phyloP scores from a whole-genome alignment of 2,888 invertebrate genomes.

The Tetramorium bicarinatum region DNA sequence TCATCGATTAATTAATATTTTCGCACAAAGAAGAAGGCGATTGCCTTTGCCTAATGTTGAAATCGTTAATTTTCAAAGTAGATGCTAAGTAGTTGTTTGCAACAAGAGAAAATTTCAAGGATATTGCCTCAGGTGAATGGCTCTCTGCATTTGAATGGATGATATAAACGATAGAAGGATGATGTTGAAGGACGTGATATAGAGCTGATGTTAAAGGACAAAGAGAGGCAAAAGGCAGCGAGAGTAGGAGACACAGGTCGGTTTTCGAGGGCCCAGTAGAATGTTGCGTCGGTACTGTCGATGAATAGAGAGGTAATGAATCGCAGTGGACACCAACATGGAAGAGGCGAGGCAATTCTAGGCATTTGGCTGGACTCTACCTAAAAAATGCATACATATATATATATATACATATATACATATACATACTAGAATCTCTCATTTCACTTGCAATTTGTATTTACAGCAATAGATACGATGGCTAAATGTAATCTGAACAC shows the following conservation, averaged over 20 bases:
- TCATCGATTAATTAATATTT: slow-evolving; percentile 5
- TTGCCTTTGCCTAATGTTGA: background rate
- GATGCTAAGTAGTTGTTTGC: background rate
- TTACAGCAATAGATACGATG: slow-evolving; percentile 54
- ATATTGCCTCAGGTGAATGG: slow-evolving; percentile 24
- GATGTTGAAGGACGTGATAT: slow-evolving; percentile 66
- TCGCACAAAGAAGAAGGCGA: background rate
- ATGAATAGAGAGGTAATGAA: slow-evolving; percentile 86
- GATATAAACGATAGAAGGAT: slow-evolving; percentile 52
- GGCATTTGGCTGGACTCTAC: slow-evolving; percentile 77
- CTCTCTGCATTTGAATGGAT: slow-evolving; percentile 35
- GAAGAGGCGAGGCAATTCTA: slow-evolving; percentile 85
- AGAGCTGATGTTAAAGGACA: slow-evolving; percentile 54
- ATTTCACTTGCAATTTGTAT: slow-evolving; percentile 45
- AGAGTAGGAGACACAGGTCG: slow-evolving; percentile 55
- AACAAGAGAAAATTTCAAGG: background rate
- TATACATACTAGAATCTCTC: slow-evolving; percentile 13
- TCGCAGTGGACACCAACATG: slow-evolving; percentile 85
- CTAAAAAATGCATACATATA: slow-evolving; percentile 81
- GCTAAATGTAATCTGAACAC: slow-evolving; percentile 22
- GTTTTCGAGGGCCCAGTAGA: slow-evolving; percentile 71
- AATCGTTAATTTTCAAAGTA: slow-evolving; percentile 5
- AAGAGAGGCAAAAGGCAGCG: slow-evolving; percentile 54
- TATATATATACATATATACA: slow-evolving; percentile 53
- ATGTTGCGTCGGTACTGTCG: slow-evolving; percentile 82